Evolutionary conservation across 2,113 vertebrate species (phyloP), one percentile per base, ranked within the genome.

Genomic region (Ophiodon elongatus): DNA sequence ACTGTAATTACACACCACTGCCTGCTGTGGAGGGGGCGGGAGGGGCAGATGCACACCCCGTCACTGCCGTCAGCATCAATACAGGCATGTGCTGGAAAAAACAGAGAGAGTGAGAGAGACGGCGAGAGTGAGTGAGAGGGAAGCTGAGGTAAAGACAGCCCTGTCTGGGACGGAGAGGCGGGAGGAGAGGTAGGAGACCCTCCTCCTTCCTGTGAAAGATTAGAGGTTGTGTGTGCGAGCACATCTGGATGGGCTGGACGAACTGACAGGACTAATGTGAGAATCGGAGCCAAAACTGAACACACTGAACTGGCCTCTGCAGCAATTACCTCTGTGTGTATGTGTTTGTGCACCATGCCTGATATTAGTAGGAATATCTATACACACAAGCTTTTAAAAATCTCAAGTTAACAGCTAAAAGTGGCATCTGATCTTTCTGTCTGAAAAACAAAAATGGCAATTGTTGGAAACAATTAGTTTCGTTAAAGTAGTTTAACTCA

Each of bases 171-270:
- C n/a, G 39, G 75, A 63, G 47, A 73, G 80, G 74, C 50, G 76
- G 84, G 75, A 71, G 56, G 47, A 62, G 68, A 79, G 77, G 66
- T 29, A 15, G 63, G 82, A 73, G 80, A 80, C 67, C 91, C 91
- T 82, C 90, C 92, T 83, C 73, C 81, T 93, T 95, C 92, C 92
- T 94, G 89, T 86, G 73, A 80, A 79, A 94, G 88, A 96, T 96
- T 94, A 95, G 78, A 94, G 93, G 78, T 67, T 86, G 75, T 90
- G 72, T 91, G 69, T 82, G 67, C 4, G 29, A 84, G 88, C 80
- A 93, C 93, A 94, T 94, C 93, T 95, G 94, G 93, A 90, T 81
- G 70, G 80, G 76, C 79, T 78, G 85, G 80, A 83, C 39, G 60
- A 71, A 91, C 75, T 80, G 86, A 83, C 76, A 88, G 76, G 63